Conservation (phyloP, 2,113 vertebrate genomes). For the Beaufortia kweichowensis region DNA sequence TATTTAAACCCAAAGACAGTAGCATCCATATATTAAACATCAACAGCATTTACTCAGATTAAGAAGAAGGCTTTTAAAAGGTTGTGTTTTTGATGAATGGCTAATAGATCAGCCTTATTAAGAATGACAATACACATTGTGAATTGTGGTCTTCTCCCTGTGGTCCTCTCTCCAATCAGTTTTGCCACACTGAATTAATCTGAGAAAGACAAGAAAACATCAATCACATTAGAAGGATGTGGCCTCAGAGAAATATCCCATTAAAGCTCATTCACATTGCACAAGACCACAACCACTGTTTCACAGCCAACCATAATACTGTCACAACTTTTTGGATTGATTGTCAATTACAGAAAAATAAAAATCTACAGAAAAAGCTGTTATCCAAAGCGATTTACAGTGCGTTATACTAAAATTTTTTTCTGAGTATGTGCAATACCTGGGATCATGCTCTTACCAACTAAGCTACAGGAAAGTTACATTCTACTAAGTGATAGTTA, state of each 20-base stretch:
- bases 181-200: conserved; percentile 59
- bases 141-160: conserved; percentile 39
- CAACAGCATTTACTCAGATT: conserved; percentile 7
- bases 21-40: conserved; percentile 12
- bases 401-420: background rate
- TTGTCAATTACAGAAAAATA: conserved; percentile 26
- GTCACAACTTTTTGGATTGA: conserved; percentile 35
- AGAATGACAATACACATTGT: conserved; percentile 49
- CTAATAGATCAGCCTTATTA: conserved; percentile 59
- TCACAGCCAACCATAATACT: background rate
- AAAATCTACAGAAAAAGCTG: conserved; percentile 27
- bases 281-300: conserved; percentile 31
- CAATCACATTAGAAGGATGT: conserved; percentile 54
- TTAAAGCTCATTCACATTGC: conserved; percentile 29
- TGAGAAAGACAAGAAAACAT: conserved; percentile 56
- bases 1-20: background rate
- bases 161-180: conserved; percentile 49
- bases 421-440: no score
- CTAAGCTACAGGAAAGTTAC: no score
- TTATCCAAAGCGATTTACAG: no score
- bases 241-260: conserved; percentile 41
- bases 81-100: conserved; percentile 58
- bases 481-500: no score
- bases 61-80: conserved; percentile 29
- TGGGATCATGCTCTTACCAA: no score